These are phyloP conservation scores for Ptychoptera contaminata DNA, from an alignment of 2,888 invertebrate species.

Conservation along the genomic window DNA sequence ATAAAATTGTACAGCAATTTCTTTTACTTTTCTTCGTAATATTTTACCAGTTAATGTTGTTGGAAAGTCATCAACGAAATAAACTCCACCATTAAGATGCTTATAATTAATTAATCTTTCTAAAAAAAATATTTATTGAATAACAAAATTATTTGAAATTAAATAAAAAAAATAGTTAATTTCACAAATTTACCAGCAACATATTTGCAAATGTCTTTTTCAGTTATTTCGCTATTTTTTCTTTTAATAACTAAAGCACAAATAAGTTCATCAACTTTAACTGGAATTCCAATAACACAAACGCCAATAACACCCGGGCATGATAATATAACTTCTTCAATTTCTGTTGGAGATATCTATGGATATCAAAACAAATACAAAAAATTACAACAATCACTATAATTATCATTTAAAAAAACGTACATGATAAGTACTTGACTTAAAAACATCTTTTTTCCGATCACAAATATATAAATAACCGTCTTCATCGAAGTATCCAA, in stretches of 20 bases:
- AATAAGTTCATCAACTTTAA: too few species aligned
- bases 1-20: slow-evolving; percentile 3
- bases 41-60: slow-evolving; percentile 25
- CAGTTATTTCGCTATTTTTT: slow-evolving; percentile 7
- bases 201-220: slow-evolving; percentile 9
- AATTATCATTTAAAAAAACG: too few species aligned
- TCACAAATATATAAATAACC: slow-evolving; percentile 20
- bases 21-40: slow-evolving; percentile 16
- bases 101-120: slow-evolving; percentile 17
- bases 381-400: too few species aligned
- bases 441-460: slow-evolving; percentile 22
- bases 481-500: slow-evolving; percentile 27
- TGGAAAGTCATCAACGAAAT: slow-evolving; percentile 20
- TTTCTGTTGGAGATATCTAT: slow-evolving; percentile 19
- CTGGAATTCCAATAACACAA: too few species aligned
- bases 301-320: too few species aligned
- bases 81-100: slow-evolving; percentile 22
- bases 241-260: slow-evolving; percentile 7
- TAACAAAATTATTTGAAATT: too few species aligned
- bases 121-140: too few species aligned
- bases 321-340: slow-evolving; percentile 18
- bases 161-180: too few species aligned
- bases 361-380: too few species aligned
- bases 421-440: too few species aligned
- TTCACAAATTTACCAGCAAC: slow-evolving; percentile 12